Evolutionary conservation across 2,797 vertebrate genomes (phyloP).

Genomic region (Morus bassanus): DNA sequence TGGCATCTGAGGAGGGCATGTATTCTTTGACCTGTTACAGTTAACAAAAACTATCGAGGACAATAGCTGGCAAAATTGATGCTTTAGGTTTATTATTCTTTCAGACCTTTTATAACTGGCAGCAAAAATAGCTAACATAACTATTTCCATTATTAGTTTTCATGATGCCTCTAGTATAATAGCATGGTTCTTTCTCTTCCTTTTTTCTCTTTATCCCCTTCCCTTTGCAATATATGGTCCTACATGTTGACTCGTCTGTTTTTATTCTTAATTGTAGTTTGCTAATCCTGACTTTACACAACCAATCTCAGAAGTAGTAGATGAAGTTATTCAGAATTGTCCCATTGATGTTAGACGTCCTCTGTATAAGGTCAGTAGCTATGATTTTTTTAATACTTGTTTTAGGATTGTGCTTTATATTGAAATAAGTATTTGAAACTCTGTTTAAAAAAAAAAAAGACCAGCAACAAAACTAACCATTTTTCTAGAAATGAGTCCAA

Average conservation of each 20-base stretch:
- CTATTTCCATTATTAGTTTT: background rate
- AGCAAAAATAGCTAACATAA: background rate
- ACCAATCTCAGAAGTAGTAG: slow-evolving; percentile 98
- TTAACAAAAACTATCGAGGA: background rate
- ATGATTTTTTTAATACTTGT: background rate
- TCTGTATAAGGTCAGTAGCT: slow-evolving; percentile 89
- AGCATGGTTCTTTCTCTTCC: background rate
- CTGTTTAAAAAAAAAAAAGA: background rate
- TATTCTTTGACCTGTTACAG: background rate
- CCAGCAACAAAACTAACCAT: background rate
- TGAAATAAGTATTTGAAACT: background rate
- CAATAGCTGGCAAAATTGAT: background rate
- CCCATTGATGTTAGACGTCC: slow-evolving; percentile 97
- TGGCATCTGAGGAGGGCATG: background rate
- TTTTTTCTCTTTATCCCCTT: background rate
- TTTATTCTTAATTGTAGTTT: slow-evolving; percentile 80
- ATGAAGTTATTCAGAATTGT: slow-evolving; percentile 99
- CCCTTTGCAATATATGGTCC: background rate
- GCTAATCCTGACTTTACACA: slow-evolving; percentile 99
- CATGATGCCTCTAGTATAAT: background rate
- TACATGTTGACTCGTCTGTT: background rate
- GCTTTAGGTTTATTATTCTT: background rate
- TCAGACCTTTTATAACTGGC: background rate
- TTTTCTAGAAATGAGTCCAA: background rate
- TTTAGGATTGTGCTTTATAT: background rate